Conservation (phyloP, 2,888 invertebrate species). For the Drosophila phalerata region DNA sequence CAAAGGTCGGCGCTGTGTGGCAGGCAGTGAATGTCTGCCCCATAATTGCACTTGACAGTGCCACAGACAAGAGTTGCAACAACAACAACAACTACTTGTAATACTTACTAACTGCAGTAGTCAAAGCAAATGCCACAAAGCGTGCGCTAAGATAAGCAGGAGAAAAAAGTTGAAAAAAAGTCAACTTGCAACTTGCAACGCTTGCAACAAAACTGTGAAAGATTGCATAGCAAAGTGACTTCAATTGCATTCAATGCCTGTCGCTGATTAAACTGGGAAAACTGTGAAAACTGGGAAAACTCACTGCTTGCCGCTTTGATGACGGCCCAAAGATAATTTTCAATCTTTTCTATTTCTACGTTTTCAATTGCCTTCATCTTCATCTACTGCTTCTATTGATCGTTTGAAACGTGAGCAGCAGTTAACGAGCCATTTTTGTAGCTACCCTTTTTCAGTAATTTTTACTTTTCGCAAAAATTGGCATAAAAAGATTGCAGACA, state of each 20-base stretch:
- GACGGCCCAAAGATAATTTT: slow-evolving; percentile 72
- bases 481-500: slow-evolving; percentile 69
- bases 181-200: slow-evolving; percentile 16
- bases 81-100: slow-evolving; percentile 31
- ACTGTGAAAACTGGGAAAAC: slow-evolving; percentile 40
- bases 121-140: slow-evolving; percentile 60
- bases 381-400: slow-evolving; percentile 2
- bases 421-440: slow-evolving; percentile 64
- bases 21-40: slow-evolving; percentile 63
- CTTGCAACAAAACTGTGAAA: slow-evolving; percentile 68
- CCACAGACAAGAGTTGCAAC: slow-evolving; percentile 36
- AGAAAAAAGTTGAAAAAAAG: slow-evolving; percentile 3
- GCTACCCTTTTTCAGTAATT: slow-evolving; percentile 68
- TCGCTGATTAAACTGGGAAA: slow-evolving; percentile 70
- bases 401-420: slow-evolving; percentile 71
- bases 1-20: slow-evolving; percentile 60
- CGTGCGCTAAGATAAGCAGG: slow-evolving; percentile 51
- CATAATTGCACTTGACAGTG: slow-evolving; percentile 80
- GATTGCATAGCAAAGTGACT: slow-evolving; percentile 78
- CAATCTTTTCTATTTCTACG: slow-evolving; percentile 51
- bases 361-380: slow-evolving; percentile 12
- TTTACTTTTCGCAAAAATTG: slow-evolving; percentile 58
- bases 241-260: slow-evolving; percentile 73
- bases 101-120: slow-evolving; percentile 45
- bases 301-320: slow-evolving; percentile 67